Conservation (phyloP, 2,113 vertebrate species). For the Chloebia gouldiae region DNA sequence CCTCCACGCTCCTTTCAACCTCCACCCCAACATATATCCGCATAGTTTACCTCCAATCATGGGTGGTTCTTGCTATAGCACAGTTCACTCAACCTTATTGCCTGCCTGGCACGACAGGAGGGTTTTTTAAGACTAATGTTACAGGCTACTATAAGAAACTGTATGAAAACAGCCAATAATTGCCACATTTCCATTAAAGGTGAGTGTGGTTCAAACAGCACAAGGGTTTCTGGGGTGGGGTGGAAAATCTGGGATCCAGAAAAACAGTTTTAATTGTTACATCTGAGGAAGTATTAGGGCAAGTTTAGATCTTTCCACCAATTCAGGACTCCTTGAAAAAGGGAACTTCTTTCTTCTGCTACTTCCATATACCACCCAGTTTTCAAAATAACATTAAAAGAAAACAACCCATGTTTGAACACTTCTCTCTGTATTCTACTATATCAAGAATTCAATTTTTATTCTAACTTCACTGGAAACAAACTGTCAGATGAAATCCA, state of each 20-base stretch:
- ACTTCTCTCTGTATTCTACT: not conserved
- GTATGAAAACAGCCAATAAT: not conserved
- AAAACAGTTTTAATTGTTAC: not conserved
- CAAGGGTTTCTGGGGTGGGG: not conserved
- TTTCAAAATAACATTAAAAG: constrained; percentile 5
- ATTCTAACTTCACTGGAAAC: not conserved
- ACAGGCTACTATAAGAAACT: not conserved
- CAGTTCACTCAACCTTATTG: constrained; percentile 13
- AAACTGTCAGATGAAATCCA: not conserved
- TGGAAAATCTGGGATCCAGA: not conserved
- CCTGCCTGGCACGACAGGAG: not conserved
- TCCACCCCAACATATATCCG: constrained; percentile 69
- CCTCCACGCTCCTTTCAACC: constrained; percentile 56
- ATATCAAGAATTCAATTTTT: not conserved
- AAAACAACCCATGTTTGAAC: not conserved
- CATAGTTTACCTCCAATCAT: constrained; percentile 61
- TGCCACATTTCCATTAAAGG: not conserved
- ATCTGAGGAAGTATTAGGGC: not conserved
- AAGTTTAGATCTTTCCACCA: not conserved
- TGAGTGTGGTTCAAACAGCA: not conserved
- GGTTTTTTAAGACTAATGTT: not conserved
- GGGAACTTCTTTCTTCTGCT: constrained; percentile 19
- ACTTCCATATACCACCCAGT: not conserved
- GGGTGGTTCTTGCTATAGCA: constrained; percentile 28
- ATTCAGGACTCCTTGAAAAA: constrained; percentile 5